These are phyloP conservation scores for Agapostemon virescens DNA, from an alignment of 2,888 invertebrate species.

Conservation along the genomic window DNA sequence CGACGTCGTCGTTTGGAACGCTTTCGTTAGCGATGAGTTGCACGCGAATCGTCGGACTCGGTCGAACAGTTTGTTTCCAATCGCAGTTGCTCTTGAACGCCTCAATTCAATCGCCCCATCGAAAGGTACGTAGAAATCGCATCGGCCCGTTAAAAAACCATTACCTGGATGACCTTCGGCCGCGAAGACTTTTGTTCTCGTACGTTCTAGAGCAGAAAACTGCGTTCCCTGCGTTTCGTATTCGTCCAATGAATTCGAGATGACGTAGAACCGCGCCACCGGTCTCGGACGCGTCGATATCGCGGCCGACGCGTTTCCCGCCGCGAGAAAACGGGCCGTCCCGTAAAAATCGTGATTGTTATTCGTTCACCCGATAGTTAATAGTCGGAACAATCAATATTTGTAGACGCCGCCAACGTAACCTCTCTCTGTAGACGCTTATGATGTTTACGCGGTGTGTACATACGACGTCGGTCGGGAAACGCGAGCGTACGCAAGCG, in stretches of 20 bases:
- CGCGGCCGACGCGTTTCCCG: not conserved
- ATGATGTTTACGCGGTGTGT: constrained; percentile 47
- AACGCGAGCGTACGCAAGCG: not conserved
- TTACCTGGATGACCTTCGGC: too few relatives aligned
- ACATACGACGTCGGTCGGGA: constrained; percentile 32
- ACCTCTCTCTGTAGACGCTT: constrained; percentile 34
- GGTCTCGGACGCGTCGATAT: not conserved
- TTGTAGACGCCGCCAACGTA: constrained; percentile 46
- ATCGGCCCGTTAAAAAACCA: too few relatives aligned
- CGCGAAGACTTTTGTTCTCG: too few relatives aligned
- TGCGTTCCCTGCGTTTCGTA: too few relatives aligned
- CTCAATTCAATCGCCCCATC: too few relatives aligned
- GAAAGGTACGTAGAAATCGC: too few relatives aligned
- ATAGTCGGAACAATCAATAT: constrained; percentile 52
- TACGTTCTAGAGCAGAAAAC: too few relatives aligned
- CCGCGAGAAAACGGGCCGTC: not conserved
- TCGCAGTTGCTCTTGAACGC: too few relatives aligned
- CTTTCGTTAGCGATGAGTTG: too few relatives aligned
- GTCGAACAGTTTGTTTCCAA: too few relatives aligned
- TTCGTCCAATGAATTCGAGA: not conserved
- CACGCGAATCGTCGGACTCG: too few relatives aligned
- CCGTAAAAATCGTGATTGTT: constrained; percentile 41
- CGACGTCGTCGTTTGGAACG: too few relatives aligned
- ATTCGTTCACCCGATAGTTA: constrained; percentile 39
- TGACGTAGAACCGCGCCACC: not conserved